Evolutionary conservation across 2,797 vertebrate species (phyloP).

Genomic region (Sorex maritimensis): DNA sequence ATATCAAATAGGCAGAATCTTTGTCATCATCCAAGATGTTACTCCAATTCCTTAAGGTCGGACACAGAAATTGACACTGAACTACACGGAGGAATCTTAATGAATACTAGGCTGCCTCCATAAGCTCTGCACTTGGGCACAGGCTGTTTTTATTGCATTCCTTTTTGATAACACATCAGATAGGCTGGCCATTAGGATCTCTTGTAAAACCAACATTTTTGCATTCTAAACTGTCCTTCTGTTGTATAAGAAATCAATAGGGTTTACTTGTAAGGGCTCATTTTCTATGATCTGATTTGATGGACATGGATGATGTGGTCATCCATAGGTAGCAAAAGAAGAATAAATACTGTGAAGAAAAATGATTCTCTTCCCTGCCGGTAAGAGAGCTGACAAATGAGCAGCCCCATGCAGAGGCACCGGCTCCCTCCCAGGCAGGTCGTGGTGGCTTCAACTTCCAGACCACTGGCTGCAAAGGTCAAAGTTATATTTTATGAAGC

Average conservation of each 20-base stretch:
- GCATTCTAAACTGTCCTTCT: conserved; percentile 30
- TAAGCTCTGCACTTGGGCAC: not conserved
- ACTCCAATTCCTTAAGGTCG: conserved; percentile 19
- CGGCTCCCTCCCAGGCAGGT: not conserved
- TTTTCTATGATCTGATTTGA: conserved; percentile 65
- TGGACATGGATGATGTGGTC: conserved; percentile 1
- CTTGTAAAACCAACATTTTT: conserved; percentile 34
- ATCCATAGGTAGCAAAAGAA: conserved; percentile 64
- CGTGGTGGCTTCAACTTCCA: conserved; percentile 49
- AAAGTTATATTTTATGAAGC: conserved; percentile 73
- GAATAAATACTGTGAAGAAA: conserved; percentile 66
- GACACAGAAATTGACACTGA: conserved; percentile 37
- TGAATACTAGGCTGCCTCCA: not conserved
- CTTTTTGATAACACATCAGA: conserved; percentile 41
- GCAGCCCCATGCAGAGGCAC: not conserved
- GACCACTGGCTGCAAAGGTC: conserved; percentile 60
- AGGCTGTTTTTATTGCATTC: conserved; percentile 29
- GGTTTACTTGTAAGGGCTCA: not conserved
- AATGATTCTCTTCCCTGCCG: conserved; percentile 60
- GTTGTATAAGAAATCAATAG: not conserved
- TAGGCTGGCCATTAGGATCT: not conserved
- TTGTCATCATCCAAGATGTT: conserved; percentile 4
- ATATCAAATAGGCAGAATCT: not conserved
- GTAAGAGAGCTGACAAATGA: conserved; percentile 48
- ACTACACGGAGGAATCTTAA: conserved; percentile 3